These are phyloP conservation scores for Teinopalpus imperialis DNA, from an alignment of 2,888 invertebrate genomes.

Conservation along the genomic window DNA sequence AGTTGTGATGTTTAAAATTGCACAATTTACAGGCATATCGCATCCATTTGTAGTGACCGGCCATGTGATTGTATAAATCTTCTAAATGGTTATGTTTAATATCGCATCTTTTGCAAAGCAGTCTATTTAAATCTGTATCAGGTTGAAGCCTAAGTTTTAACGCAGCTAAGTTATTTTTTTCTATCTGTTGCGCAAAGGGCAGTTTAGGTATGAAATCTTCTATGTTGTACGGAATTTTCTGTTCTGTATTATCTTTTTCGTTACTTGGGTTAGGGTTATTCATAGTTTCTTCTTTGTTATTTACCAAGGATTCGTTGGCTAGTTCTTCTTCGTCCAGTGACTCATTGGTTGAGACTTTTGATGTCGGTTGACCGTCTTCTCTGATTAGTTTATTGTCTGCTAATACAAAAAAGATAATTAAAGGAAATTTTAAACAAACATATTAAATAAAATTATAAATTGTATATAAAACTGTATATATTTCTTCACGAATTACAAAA, in stretches of 20 bases:
- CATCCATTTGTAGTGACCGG: constrained; percentile 86
- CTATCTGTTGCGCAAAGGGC: constrained; percentile 60
- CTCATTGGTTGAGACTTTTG: constrained; percentile 9
- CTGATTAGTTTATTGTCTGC: constrained; percentile 17
- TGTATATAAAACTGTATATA: too few species aligned
- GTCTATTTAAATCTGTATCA: constrained; percentile 62
- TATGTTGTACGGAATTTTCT: constrained; percentile 21
- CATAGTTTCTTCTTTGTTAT: constrained; percentile 9
- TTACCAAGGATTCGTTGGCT: neutral
- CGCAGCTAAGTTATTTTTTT: constrained; percentile 63
- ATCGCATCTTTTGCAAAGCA: constrained; percentile 80
- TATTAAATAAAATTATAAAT: too few species aligned
- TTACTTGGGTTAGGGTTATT: neutral
- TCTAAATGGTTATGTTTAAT: constrained; percentile 67
- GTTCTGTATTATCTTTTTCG: constrained; percentile 23
- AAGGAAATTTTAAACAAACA: too few species aligned
- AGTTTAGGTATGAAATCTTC: constrained; percentile 40
- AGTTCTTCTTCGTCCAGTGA: constrained; percentile 7
- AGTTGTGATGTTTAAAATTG: constrained; percentile 85
- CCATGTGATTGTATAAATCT: constrained; percentile 83
- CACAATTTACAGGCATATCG: constrained; percentile 90
- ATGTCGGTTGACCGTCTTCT: constrained; percentile 11
- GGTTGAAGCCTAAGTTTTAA: constrained; percentile 57
- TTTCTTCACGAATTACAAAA: too few species aligned
- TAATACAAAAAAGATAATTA: too few species aligned